Evolutionary conservation across 1,140 invertebrate species (phyloP), one percentile per base, ranked within the genome.

Genomic region (Parapsyche elsis): DNA sequence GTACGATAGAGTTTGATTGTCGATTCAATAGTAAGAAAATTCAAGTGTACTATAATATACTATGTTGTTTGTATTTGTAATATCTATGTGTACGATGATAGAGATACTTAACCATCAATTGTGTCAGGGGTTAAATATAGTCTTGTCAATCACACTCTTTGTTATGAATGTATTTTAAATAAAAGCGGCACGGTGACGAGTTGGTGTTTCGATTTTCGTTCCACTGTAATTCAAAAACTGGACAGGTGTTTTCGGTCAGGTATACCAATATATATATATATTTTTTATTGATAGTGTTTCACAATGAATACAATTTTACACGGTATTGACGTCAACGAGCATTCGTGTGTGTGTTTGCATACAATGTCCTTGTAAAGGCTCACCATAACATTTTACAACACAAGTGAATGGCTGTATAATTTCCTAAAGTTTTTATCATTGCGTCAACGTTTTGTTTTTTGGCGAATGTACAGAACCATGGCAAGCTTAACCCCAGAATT

Each of bases 281-380:
- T 38, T 38, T 38, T 38, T 38, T 38, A 38, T 38, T 38, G 64
- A 23, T 26, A 12, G 24, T 67, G 64, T 26, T 67, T 24, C 24
- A 26, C 64, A 67, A 30, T 67, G 21, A 67, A 67, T 23, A 30
- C 64, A 23, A 24, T 67, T 67, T 67, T 26, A 4, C 21, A 30
- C 64, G 9, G 21, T 19, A 26, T 12, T 67, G 64, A 67, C 64
- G 64, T 67, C 64, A 67, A 67, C 49, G 49, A 53, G 49, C 49
- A 16, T 53, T 53, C 30, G 49, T 53, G 10, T 64, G 59, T 23
- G 59, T 67, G 26, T 67, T 67, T 67, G 64, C 64, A 67, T 67
- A 67, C 64, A 30, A 26, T 67, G 64, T 67, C 64, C 64, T 26
- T 67, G 21, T 67, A 26, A 67, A 67, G 64, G 64, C 24, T 67